Conservation (phyloP, 2,113 vertebrate genomes). For the Macrotus californicus region DNA sequence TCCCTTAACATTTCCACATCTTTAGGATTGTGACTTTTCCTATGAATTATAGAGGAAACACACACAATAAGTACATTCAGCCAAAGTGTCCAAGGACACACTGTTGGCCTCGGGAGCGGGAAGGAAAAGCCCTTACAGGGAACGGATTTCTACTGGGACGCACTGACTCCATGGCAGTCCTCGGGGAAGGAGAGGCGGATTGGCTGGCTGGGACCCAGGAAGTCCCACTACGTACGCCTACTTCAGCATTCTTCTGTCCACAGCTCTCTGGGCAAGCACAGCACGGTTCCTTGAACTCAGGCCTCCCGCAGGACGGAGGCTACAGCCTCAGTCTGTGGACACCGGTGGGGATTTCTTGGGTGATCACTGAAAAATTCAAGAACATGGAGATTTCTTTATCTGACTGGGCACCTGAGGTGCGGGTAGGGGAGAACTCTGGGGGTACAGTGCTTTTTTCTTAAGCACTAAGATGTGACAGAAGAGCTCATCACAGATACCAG, state of each 20-base stretch:
- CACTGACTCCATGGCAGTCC: neutral
- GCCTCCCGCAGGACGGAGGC: neutral
- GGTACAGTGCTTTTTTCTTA: neutral
- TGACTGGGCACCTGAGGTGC: neutral
- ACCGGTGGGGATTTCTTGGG: neutral
- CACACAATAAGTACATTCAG: neutral
- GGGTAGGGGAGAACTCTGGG: neutral
- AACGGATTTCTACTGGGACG: neutral
- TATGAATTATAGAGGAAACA: neutral
- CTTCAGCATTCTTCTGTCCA: neutral
- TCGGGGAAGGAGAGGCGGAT: too few species aligned
- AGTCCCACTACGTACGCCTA: accelerated
- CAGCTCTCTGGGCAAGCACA: neutral
- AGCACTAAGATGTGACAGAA: neutral
- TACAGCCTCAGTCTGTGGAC: neutral
- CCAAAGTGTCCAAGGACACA: neutral
- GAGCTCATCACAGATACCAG: neutral
- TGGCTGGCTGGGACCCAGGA: neutral
- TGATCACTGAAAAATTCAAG: neutral
- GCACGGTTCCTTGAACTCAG: neutral
- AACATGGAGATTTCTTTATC: neutral
- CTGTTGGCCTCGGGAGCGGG: neutral
- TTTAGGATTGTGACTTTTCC: neutral
- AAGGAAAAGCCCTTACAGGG: neutral
- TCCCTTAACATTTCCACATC: neutral